Evolutionary conservation across 2,113 vertebrate genomes (phyloP).

Genomic region (Heliornis fulica): DNA sequence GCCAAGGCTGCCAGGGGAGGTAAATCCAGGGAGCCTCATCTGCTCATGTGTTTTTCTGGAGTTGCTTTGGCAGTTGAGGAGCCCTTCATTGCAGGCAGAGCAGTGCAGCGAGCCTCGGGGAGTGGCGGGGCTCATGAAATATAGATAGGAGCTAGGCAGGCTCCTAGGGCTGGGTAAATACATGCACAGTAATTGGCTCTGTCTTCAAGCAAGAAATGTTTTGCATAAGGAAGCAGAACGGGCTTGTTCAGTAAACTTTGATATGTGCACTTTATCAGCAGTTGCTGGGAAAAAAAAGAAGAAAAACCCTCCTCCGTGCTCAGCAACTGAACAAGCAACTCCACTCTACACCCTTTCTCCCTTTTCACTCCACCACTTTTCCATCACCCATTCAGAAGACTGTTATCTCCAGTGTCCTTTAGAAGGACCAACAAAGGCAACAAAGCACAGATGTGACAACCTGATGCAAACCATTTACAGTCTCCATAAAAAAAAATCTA

Average conservation of each 20-base stretch:
- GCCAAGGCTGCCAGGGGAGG: not conserved
- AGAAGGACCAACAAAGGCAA: not conserved
- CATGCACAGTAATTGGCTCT: not conserved
- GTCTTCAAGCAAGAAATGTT: not conserved
- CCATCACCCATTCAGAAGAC: not conserved
- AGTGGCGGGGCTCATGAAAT: constrained; percentile 18
- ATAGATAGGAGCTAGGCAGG: constrained; percentile 18
- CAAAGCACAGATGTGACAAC: not conserved
- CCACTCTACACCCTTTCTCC: not conserved
- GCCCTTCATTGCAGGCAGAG: not conserved
- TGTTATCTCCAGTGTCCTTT: not conserved
- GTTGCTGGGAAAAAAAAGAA: not conserved
- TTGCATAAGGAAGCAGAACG: not conserved
- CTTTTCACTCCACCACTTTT: not conserved
- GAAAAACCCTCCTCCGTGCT: not conserved
- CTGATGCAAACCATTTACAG: not conserved
- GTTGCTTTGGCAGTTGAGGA: not conserved
- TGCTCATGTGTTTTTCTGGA: not conserved
- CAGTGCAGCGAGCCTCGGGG: not conserved
- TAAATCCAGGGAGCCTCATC: not conserved
- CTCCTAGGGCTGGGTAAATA: not conserved
- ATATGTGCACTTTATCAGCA: not conserved
- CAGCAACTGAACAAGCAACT: not conserved
- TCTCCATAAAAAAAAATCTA: not conserved
- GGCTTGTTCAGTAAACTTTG: not conserved